Base-by-base conservation (phyloP, 2,888 invertebrate genomes). In the Molanna angustata region DNA sequence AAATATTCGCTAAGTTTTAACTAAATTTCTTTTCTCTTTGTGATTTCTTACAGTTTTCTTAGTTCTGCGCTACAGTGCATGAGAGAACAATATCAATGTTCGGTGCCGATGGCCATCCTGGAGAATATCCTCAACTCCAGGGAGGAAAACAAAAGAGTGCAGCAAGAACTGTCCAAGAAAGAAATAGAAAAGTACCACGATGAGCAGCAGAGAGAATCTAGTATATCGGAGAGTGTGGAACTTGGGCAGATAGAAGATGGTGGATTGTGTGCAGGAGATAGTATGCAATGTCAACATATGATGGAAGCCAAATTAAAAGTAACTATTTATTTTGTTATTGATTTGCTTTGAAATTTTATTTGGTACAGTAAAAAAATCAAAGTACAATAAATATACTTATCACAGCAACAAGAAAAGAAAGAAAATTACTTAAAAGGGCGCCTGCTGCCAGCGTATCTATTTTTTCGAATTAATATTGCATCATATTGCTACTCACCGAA, bases 1-100 rank as follows among this genome's bases (percentile, higher is more conserved):
- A 33, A 11, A n/a, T n/a, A n/a, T n/a, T n/a, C n/a, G n/a, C n/a
- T n/a, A n/a, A n/a, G n/a, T n/a, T n/a, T n/a, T n/a, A n/a, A n/a
- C n/a, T n/a, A n/a, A n/a, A n/a, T n/a, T n/a, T n/a, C n/a, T n/a
- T n/a, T n/a, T n/a, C n/a, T n/a, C n/a, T n/a, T 20, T 11, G 14
- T 42, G n/a, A 7, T 31, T 33, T 42, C 11, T 41, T 45, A 7
- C 56, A 77, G 76, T 58, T 73, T 69, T 49, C 66, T 76, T 61
- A 69, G 67, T 53, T 69, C 73, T 61, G 63, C 73, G 31, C 62
- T 76, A 63, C 70, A 73, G 63, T 62, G 64, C 14, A 60, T 77
- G 7, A 65, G 74, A 45, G 67, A 71, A 49, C 75, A 77, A 60
- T 77, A 77, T 61, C 71, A 74, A 57, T 74, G 76, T 17, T 63